phyloP scores from a whole-genome alignment of 2,888 invertebrate species.

The Agrotis exclamationis region DNA sequence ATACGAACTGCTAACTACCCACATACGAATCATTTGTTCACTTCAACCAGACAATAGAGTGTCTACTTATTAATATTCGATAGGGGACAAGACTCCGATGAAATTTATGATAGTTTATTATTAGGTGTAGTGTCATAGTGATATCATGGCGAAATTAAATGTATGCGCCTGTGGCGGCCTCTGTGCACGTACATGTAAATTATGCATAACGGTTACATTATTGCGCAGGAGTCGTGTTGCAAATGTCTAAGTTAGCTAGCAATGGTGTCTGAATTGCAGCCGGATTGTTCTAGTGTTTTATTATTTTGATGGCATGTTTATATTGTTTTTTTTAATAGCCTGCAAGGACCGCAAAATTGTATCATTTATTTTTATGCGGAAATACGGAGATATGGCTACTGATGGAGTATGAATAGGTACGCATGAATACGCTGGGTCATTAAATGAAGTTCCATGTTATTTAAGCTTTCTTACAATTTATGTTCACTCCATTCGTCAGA shows the following conservation, averaged over 20 bases:
- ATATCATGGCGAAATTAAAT: slow-evolving; percentile 72
- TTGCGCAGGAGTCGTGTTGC: slow-evolving; percentile 42
- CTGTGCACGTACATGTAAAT: slow-evolving; percentile 59
- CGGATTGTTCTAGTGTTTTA: slow-evolving; percentile 26
- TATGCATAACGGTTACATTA: slow-evolving; percentile 57
- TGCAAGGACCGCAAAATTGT: not conserved
- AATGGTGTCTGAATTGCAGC: slow-evolving; percentile 15
- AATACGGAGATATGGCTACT: too few relatives aligned
- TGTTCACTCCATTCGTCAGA: too few relatives aligned
- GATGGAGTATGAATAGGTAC: too few relatives aligned
- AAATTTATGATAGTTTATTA: slow-evolving; percentile 80
- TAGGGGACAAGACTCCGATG: slow-evolving; percentile 65
- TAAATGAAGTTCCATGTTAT: not conserved
- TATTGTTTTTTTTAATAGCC: slow-evolving; percentile 14
- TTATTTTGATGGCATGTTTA: slow-evolving; percentile 10
- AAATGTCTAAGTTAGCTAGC: slow-evolving; percentile 44
- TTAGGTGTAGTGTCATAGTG: slow-evolving; percentile 74
- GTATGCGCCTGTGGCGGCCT: slow-evolving; percentile 50
- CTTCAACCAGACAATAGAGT: slow-evolving; percentile 47
- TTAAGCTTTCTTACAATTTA: too few relatives aligned
- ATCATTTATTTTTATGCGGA: not conserved
- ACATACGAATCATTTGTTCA: slow-evolving; percentile 40
- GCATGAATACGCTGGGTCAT: not conserved
- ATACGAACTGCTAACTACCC: slow-evolving; percentile 36
- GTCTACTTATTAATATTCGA: slow-evolving; percentile 66